Evolutionary conservation across 30 jellyfish, hydroid and myxozoan genomes (phyloP), one percentile per base, ranked within the genome.

Genomic region (Cassiopea xamachana): DNA sequence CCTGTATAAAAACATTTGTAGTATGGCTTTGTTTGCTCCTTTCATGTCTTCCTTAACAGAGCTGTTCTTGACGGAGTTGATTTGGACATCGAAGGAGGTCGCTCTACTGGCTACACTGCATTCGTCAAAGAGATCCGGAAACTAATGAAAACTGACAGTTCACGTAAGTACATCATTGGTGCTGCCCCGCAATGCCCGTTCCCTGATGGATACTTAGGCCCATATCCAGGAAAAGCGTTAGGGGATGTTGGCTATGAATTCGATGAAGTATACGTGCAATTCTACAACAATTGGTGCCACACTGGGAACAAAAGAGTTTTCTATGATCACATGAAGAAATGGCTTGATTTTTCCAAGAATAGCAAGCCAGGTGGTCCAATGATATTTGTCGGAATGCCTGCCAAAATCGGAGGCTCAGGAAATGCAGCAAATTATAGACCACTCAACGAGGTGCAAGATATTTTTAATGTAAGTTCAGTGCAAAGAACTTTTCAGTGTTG

Each of bases 181-280:
- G 99, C 99, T 61, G 99, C 99, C 16, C 99, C 99, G 51, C 99
- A 96, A 83, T 96, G 99, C 70, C 99, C 99, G 5, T 96, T 87
- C 87, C 99, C 99, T 4, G 99, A 96, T 89, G 97, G 98, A 48
- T 88, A 82, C 74, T 89, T 96, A 14, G 99, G 99, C 10, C 99
- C 99, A 12, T 87, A 90, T 18, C 93, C 92, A 18, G 98, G 97
- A 5, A 92, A 93, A 58, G 99, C 97, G 2, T 96, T 96, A 10
- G 99, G 99, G 19, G 99, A 96, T 75, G 98, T 92, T 73, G 98
- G 98, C 1, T 81, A 92, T 69, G 98, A 88, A 62, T 91, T 96
- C 58, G 99, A 96, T 84, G 99, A 96, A 76, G 92, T 96, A 1
- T 96, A 96, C 97, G 92, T 96, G 17, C 99, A 96, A 83, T 96